These are phyloP conservation scores for Amiota mariae DNA, from an alignment of 2,888 invertebrate species.

Conservation along the genomic window DNA sequence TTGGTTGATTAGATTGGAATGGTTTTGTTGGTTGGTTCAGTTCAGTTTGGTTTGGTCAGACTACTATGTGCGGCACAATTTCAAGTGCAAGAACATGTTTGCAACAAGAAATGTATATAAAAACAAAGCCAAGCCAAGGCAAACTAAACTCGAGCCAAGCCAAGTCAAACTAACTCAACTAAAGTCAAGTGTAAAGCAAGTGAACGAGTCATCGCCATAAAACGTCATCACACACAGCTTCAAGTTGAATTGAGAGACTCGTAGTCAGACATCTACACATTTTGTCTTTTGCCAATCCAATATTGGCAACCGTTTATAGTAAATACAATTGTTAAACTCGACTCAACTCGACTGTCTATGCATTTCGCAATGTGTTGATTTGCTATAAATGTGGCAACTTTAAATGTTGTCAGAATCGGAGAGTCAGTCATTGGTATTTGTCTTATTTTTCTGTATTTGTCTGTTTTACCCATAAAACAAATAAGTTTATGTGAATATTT, in stretches of 20 bases:
- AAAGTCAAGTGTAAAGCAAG: background rate
- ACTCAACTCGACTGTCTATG: no score
- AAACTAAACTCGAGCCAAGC: background rate
- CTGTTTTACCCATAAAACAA: conserved; percentile 34
- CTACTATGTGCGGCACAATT: background rate
- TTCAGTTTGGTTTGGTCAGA: background rate
- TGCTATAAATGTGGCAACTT: no score
- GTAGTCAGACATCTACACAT: no score
- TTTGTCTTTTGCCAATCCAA: no score
- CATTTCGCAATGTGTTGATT: no score
- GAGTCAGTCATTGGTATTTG: background rate
- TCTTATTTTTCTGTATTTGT: conserved; percentile 10
- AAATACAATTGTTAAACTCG: no score
- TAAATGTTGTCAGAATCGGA: background rate
- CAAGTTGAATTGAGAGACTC: no score
- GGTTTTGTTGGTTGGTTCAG: background rate
- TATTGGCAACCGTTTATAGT: no score
- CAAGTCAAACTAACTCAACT: no score
- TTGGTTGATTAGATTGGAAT: background rate
- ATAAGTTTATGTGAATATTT: conserved; percentile 35
- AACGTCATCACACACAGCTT: no score
- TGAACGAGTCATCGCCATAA: no score
- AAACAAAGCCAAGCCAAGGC: no score
- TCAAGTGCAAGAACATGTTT: conserved; percentile 20
- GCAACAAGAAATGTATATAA: background rate